Base-by-base conservation (phyloP, 1,140 invertebrate genomes). In the Diploscapter pachys region DNA sequence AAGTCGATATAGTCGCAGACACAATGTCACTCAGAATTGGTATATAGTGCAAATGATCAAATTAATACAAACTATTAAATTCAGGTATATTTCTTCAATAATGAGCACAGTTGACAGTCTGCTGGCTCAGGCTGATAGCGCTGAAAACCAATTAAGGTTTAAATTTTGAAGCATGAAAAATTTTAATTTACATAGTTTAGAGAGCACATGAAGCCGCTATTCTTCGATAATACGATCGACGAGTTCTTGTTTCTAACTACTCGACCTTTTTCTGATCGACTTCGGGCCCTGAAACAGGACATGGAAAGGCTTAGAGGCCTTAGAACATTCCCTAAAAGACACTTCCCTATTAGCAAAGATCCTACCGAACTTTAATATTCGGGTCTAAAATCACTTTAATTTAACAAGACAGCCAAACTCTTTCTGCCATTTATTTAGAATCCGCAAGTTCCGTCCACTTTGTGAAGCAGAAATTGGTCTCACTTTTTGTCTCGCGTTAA, bases 161-260 rank as follows among this genome's bases (percentile, higher is more conserved):
- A 49, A 11, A 31, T 53, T 11, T 65, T 48, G 9, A 13, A 11
- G 2, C 8, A 65, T 65, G 9, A 2, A 11, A 65, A n/a, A 8
- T 8, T 69, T 31, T 31, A 31, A 31, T 31, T 31, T 31, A 31
- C 31, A 31, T 31, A 31, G 31, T 13, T 71, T 49, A 69, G 75
- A 59, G 13, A 50, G n/a, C 64, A 63, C 48, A 76, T 76, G 75
- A 59, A 65, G 51, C 51, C 55, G 49, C 67, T 72, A n/a, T 76
- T 72, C 31, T 72, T 76, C 54, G 62, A 71, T 3, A 76, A 76
- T 53, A 76, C 75, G 3, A 72, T 76, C 59, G 75, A 76, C 31
- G 75, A 76, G 51, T 72, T 76, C 51, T 59, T 76, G 56, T 76
- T 56, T 57, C 55, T 64, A 4, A 71, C 72, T 59, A 51, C 72